These are phyloP conservation scores for Ginglymostoma cirratum DNA, from an alignment of 2,113 vertebrate genomes.

Conservation along the genomic window DNA sequence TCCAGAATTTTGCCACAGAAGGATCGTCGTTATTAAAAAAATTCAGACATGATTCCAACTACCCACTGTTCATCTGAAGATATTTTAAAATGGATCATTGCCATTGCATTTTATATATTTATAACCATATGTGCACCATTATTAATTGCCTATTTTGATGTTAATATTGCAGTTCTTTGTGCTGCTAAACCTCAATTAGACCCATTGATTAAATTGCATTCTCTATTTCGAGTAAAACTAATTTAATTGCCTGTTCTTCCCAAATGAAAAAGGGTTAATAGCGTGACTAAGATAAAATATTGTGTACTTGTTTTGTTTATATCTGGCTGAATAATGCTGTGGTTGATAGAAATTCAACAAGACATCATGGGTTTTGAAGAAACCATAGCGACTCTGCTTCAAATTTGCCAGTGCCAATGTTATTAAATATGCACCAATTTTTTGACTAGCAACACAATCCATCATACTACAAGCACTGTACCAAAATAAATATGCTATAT, in stretches of 20 bases:
- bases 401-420: neutral
- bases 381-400: conserved; percentile 15
- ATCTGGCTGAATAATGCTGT: neutral
- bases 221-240: neutral
- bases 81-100: neutral
- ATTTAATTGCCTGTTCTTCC: neutral
- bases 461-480: neutral
- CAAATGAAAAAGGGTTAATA: neutral
- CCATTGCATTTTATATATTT: conserved; percentile 3
- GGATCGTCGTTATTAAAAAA: neutral
- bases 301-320: conserved; percentile 10
- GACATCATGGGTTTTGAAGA: neutral
- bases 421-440: neutral
- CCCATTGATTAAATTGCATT: neutral
- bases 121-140: neutral
- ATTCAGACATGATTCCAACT: neutral
- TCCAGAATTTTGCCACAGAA: neutral
- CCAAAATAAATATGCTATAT: neutral
- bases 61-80: neutral
- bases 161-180: neutral
- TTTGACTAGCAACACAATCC: neutral
- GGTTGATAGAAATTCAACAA: conserved; percentile 4
- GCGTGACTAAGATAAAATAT: neutral
- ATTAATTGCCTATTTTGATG: neutral
- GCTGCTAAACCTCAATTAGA: neutral